phyloP scores from a whole-genome alignment of 37 sponge, comb jelly and placozoan species.

The Haliclona indistincta region DNA sequence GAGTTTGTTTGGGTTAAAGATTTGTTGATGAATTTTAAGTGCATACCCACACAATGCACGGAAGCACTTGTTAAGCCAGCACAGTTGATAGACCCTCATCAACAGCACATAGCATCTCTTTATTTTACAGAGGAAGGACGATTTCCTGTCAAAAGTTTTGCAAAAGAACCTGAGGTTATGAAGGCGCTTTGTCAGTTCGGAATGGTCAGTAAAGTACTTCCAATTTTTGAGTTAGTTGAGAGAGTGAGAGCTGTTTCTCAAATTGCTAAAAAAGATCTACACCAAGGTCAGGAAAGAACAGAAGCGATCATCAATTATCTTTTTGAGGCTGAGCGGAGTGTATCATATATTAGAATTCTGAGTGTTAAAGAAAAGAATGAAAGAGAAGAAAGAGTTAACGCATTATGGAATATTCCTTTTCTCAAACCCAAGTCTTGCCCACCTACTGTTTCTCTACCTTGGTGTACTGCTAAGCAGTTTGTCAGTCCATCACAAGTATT shows the following conservation, averaged over 20 bases:
- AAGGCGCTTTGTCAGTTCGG: constrained; percentile 16
- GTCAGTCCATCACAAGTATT: constrained; percentile 17
- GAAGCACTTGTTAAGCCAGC: not conserved
- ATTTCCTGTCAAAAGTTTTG: constrained; percentile 41
- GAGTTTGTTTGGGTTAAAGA: constrained; percentile 27
- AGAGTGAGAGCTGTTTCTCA: constrained; percentile 44
- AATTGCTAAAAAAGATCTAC: too few species aligned
- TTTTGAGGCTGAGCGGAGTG: too few species aligned
- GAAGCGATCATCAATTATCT: constrained; percentile 1
- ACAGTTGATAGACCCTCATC: constrained; percentile 31
- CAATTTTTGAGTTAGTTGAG: constrained; percentile 21
- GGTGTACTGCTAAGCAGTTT: constrained; percentile 14
- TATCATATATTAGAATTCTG: too few species aligned
- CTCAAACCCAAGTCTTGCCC: constrained; percentile 21
- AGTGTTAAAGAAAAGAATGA: too few species aligned
- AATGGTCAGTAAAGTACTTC: constrained; percentile 41
- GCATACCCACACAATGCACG: constrained; percentile 24
- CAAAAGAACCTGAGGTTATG: not conserved
- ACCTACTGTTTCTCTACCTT: constrained; percentile 28
- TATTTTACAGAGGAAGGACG: constrained; percentile 40
- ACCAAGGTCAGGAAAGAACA: too few species aligned
- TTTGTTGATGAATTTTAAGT: constrained; percentile 10
- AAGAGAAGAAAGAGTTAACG: not conserved
- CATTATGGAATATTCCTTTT: constrained; percentile 35
- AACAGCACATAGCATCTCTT: constrained; percentile 1